phyloP scores from a whole-genome alignment of 2,113 vertebrate genomes.

The Potamarius usumacintae region DNA sequence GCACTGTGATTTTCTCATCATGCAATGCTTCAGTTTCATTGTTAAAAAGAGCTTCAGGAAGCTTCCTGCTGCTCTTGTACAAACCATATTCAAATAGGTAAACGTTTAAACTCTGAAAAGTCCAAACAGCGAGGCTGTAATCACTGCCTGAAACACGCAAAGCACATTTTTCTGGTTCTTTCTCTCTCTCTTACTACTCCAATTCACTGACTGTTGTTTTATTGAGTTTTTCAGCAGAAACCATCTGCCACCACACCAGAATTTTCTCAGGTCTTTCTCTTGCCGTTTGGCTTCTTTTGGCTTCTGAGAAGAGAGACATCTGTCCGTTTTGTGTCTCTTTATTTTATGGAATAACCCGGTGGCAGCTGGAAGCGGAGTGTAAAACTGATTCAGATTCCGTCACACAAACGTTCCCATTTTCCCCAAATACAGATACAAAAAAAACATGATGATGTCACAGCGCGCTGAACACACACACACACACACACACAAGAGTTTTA shows the following conservation, averaged over 20 bases:
- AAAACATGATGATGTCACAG: background rate
- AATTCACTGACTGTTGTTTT: background rate
- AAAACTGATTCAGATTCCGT: background rate
- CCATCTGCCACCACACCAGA: constrained; percentile 20
- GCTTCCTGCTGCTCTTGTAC: background rate
- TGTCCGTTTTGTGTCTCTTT: constrained; percentile 15
- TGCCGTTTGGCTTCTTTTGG: background rate
- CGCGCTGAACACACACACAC: background rate
- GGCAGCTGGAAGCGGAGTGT: background rate
- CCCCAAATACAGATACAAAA: background rate
- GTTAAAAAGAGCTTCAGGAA: background rate
- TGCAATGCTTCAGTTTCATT: background rate
- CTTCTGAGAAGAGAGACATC: constrained; percentile 28
- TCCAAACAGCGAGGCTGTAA: background rate
- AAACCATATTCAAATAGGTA: background rate
- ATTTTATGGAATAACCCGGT: background rate
- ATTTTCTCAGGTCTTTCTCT: background rate
- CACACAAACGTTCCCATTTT: background rate
- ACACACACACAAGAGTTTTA: background rate
- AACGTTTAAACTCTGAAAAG: background rate
- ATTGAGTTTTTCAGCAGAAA: constrained; percentile 11
- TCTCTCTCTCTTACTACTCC: background rate
- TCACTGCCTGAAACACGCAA: background rate
- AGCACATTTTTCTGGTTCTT: background rate
- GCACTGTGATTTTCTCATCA: background rate